These are phyloP conservation scores for Globia sparganii DNA, from an alignment of 2,888 invertebrate species.

Conservation along the genomic window DNA sequence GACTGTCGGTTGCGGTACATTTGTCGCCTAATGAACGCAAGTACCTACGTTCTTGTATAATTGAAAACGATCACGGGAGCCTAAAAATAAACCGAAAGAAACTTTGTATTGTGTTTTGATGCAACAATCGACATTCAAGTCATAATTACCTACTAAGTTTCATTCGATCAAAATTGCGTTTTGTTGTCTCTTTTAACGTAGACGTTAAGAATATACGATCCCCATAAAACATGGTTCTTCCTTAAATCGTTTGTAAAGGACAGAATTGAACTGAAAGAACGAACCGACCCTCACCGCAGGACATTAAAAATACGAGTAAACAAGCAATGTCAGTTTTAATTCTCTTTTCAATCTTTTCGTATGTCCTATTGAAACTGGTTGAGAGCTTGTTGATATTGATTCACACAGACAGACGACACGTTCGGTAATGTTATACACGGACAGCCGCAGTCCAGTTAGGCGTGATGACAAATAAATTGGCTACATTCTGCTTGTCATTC, in stretches of 20 bases:
- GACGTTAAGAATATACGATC: not conserved
- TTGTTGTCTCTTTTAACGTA: not conserved
- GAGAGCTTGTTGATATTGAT: conserved; percentile 39
- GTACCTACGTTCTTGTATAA: conserved; percentile 24
- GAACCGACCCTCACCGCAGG: not conserved
- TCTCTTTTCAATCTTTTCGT: conserved; percentile 35
- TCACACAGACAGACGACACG: conserved; percentile 21
- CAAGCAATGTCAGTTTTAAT: conserved; percentile 16
- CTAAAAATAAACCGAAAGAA: conserved; percentile 26
- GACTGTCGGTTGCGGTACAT: conserved; percentile 33
- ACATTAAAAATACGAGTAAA: conserved; percentile 12
- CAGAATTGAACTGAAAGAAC: not conserved
- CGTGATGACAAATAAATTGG: conserved; percentile 56
- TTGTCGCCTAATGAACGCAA: conserved; percentile 31
- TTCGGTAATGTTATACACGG: conserved; percentile 12
- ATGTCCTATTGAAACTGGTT: conserved; percentile 19
- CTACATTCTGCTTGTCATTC: conserved; percentile 40
- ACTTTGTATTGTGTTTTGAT: conserved; percentile 15
- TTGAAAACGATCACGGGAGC: conserved; percentile 7
- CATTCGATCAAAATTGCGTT: not conserved
- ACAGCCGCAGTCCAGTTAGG: conserved; percentile 27
- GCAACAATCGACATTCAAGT: not conserved
- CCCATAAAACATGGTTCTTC: not conserved
- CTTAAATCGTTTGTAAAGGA: not conserved
- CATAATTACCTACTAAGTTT: not conserved